These are phyloP conservation scores for Rhabdophis nuchalis DNA, from an alignment of 2,797 vertebrate genomes.

Conservation along the genomic window DNA sequence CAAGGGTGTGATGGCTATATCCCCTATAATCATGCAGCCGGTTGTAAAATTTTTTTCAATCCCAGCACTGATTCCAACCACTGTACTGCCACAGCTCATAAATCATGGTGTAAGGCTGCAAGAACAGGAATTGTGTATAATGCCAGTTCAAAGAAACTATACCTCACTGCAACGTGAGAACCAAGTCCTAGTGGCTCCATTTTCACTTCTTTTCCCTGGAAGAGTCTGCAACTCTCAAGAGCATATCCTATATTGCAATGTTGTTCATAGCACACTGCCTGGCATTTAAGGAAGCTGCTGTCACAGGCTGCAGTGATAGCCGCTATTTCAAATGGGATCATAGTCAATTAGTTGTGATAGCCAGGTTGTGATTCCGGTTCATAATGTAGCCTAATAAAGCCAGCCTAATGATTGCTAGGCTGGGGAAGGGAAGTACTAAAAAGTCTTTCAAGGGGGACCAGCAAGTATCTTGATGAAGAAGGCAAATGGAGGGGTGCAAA, in stretches of 20 bases:
- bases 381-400: neutral
- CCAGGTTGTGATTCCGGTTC: neutral
- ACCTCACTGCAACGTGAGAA: neutral
- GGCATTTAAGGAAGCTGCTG: neutral
- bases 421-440: neutral
- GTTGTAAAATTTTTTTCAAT: too few relatives aligned
- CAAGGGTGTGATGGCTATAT: too few relatives aligned
- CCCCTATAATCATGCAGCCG: too few relatives aligned
- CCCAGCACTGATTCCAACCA: too few relatives aligned
- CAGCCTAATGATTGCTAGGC: neutral
- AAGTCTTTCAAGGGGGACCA: neutral
- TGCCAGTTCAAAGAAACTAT: neutral
- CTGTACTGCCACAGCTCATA: too few relatives aligned
- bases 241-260: neutral
- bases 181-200: neutral
- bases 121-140: neutral
- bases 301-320: neutral
- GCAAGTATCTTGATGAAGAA: neutral
- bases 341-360: neutral
- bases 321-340: neutral
- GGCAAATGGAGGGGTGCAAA: neutral
- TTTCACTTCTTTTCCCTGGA: neutral
- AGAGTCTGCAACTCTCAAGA: neutral
- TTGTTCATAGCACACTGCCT: neutral
- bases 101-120: neutral